phyloP scores from a whole-genome alignment of 2,113 vertebrate genomes.

The Mesoclemmys tuberculata region DNA sequence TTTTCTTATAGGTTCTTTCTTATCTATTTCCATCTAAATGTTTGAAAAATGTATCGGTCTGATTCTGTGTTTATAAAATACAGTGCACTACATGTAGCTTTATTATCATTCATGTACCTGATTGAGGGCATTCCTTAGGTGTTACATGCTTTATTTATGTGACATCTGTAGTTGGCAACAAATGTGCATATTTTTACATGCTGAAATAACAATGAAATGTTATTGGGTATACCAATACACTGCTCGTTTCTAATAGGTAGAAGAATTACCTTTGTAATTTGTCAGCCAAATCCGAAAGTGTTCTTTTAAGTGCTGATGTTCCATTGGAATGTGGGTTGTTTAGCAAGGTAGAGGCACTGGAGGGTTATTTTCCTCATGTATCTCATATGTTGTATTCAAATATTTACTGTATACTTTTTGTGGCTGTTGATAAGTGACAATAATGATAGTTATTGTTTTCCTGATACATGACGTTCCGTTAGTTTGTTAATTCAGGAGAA shows the following conservation, averaged over 20 bases:
- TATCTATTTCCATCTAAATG: accelerated
- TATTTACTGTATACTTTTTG: background rate
- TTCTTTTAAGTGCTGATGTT: background rate
- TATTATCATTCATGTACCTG: too few relatives aligned
- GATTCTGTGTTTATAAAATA: background rate
- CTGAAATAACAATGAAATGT: background rate
- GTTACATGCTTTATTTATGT: too few relatives aligned
- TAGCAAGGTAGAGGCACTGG: background rate
- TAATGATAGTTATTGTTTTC: background rate
- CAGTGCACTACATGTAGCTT: too few relatives aligned
- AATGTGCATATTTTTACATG: background rate
- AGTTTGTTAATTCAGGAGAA: background rate
- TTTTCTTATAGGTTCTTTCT: background rate
- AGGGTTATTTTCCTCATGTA: accelerated
- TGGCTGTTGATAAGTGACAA: background rate
- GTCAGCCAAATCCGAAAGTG: background rate
- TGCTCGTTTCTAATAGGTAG: too few relatives aligned
- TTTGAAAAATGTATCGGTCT: background rate
- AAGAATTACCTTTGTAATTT: too few relatives aligned
- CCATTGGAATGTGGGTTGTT: too few relatives aligned
- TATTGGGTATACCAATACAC: background rate
- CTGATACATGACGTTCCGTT: background rate
- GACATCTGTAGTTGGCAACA: too few relatives aligned
- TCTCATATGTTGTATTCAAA: background rate
- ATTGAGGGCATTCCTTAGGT: too few relatives aligned